These are phyloP conservation scores for Zenarchopterus dispar DNA, from an alignment of 2,797 vertebrate genomes.

Conservation along the genomic window DNA sequence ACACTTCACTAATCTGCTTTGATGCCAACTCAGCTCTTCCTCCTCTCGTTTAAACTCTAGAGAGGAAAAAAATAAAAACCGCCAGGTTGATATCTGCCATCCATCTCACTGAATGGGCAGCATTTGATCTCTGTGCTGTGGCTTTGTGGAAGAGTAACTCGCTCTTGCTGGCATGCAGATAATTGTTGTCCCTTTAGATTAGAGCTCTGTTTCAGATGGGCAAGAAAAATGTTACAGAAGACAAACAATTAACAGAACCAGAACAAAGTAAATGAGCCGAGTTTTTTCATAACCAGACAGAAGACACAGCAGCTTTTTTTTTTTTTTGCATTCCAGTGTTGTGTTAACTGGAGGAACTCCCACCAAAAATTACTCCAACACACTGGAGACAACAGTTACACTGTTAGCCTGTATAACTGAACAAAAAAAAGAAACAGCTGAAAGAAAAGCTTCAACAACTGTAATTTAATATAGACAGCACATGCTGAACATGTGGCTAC, in stretches of 20 bases:
- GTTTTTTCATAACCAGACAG: constrained; percentile 8
- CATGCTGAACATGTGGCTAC: constrained; percentile 36
- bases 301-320: neutral
- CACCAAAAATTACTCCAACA: constrained; percentile 35
- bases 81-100: constrained; percentile 12
- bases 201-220: constrained; percentile 15
- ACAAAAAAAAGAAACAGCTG: constrained; percentile 35
- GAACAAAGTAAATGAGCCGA: constrained; percentile 11
- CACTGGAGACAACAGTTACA: constrained; percentile 13
- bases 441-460: constrained; percentile 31
- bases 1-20: constrained; percentile 32
- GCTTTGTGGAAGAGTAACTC: constrained; percentile 18
- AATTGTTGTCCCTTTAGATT: constrained; percentile 19
- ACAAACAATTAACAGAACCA: constrained; percentile 21
- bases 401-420: constrained; percentile 8
- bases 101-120: constrained; percentile 25
- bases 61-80: constrained; percentile 33
- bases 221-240: constrained; percentile 10
- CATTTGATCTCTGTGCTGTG: constrained; percentile 8
- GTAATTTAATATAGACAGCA: constrained; percentile 37
- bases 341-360: neutral
- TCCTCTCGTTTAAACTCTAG: constrained; percentile 2
- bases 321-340: constrained; percentile 1
- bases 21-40: constrained; percentile 39
- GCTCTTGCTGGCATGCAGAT: constrained; percentile 24